Evolutionary conservation across 1,140 invertebrate genomes (phyloP), one percentile per base, ranked within the genome.

Genomic region (Drosophila seguyi): DNA sequence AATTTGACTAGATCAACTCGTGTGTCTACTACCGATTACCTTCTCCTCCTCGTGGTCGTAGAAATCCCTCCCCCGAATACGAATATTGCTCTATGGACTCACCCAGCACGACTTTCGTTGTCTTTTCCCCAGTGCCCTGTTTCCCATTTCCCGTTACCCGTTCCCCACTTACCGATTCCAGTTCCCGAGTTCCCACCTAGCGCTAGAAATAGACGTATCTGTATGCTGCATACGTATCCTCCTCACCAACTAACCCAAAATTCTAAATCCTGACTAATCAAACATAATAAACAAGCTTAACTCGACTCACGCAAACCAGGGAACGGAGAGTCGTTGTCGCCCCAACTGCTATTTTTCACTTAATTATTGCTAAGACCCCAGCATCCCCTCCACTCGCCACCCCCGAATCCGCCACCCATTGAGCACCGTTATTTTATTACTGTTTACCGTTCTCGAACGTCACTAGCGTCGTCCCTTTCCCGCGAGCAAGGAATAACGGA

Each of bases 211-310:
- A 38, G 31, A 62, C 27, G 27, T 48, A n/a, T 65, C 27, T 36
- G 39, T 66, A 66, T 44, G 62, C 36, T 56, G 34, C 27, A 45
- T 55, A 48, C 25, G 8, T 47, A 47, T 48, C 45, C 25, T 56
- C 25, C 59, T 50, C 36, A 52, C 69, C 56, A 31, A 74, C 72
- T 29, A 48, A 63, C 71, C 73, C 44, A 75, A 75, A 75, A 74
- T 47, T 45, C 79, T 68, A 83, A 82, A 86, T 82, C 76, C 75
- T 75, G 73, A 75, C 80, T 90, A 88, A 87, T 88, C 76, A 87
- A 90, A 87, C 76, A 80, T 80, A 84, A 90, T 88, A 66, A 88
- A 90, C 85, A 84, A 69, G 84, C 76, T 88, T 90, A 84, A 78
- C 73, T 75, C 76, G 59, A 76, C 48, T 27, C 45, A 13, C 47